These are phyloP conservation scores for Lepidurus arcticus DNA, from an alignment of 1,140 invertebrate genomes.

Conservation along the genomic window DNA sequence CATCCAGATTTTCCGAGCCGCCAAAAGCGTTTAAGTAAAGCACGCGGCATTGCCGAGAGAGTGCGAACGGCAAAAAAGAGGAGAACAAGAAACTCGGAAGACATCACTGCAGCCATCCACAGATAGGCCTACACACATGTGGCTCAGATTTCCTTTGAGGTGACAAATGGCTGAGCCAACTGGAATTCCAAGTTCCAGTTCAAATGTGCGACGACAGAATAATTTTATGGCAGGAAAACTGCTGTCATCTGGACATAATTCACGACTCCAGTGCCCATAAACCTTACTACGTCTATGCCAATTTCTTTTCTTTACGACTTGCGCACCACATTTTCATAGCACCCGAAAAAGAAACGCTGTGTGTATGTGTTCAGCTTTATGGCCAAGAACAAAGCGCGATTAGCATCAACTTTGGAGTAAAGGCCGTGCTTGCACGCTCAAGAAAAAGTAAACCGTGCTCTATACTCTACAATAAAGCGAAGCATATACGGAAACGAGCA, in stretches of 20 bases:
- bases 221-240: conserved; percentile 22
- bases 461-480: not conserved
- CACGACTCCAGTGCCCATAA: not conserved
- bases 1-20: conserved; percentile 20
- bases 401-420: not conserved
- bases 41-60: conserved; percentile 2
- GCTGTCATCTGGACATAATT: conserved; percentile 9
- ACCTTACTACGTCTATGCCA: conserved; percentile 4
- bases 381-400: not conserved
- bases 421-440: not conserved
- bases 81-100: not conserved
- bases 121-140: not conserved
- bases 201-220: conserved; percentile 18
- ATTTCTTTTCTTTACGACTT: not conserved
- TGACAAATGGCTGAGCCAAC: conserved; percentile 3
- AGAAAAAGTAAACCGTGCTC: not conserved
- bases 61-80: not conserved
- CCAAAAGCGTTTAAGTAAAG: conserved; percentile 12
- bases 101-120: not conserved
- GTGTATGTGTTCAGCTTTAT: not conserved
- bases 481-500: no score
- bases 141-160: not conserved
- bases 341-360: not conserved
- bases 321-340: not conserved
- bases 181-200: conserved; percentile 6